Conservation (phyloP, 1,140 invertebrate species). For the Sarcophaga bullata region DNA sequence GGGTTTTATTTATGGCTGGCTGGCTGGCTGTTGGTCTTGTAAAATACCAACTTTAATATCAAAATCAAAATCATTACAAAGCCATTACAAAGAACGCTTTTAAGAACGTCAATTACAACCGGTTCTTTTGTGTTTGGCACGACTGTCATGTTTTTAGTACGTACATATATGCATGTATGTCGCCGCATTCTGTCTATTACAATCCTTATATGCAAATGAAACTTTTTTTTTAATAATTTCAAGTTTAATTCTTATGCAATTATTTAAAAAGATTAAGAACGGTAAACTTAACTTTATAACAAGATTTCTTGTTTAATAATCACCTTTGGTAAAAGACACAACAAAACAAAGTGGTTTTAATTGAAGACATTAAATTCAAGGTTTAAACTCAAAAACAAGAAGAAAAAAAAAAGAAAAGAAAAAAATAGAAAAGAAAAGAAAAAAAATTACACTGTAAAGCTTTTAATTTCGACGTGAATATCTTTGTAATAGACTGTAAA, state of each 20-base stretch:
- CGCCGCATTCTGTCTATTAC: background rate
- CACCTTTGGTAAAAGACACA: background rate
- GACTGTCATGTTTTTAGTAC: too few relatives aligned
- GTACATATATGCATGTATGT: background rate
- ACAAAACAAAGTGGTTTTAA: conserved; percentile 6
- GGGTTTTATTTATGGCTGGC: too few relatives aligned
- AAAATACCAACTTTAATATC: too few relatives aligned
- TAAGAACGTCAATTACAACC: background rate
- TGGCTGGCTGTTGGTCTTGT: too few relatives aligned
- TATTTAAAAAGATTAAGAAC: conserved; percentile 28
- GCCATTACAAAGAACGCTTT: background rate
- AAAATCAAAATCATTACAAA: background rate
- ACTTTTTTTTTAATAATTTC: conserved; percentile 3
- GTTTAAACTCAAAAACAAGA: background rate
- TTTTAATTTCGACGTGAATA: conserved; percentile 2
- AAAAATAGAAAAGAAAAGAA: background rate
- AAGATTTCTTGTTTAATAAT: background rate
- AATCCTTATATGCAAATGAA: conserved; percentile 11
- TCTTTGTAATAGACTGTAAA: too few relatives aligned
- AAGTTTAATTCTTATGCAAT: conserved; percentile 39
- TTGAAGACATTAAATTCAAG: background rate
- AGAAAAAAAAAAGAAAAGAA: background rate
- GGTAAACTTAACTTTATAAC: conserved; percentile 17
- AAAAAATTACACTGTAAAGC: background rate
- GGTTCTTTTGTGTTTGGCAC: background rate